Conservation (phyloP, 2,888 invertebrate genomes). For the Mythimna lalbum region DNA sequence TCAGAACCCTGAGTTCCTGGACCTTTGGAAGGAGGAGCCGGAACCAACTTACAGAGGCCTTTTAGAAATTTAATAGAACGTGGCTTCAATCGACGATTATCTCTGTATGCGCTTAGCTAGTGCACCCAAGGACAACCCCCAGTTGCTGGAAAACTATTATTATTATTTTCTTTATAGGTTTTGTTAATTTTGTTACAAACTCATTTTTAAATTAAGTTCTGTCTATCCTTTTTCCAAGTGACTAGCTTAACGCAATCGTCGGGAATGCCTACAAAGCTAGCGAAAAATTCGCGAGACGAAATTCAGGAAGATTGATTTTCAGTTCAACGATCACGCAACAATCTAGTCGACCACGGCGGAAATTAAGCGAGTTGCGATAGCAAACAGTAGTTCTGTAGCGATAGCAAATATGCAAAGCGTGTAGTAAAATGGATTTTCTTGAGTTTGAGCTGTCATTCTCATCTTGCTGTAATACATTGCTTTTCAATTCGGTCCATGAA, state of each 20-base stretch:
- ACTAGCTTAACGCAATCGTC: neutral
- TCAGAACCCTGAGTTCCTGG: too few relatives aligned
- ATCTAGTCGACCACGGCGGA: slow-evolving; percentile 34
- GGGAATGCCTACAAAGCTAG: neutral
- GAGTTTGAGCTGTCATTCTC: neutral
- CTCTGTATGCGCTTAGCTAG: too few relatives aligned
- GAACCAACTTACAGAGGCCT: too few relatives aligned
- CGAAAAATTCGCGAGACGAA: slow-evolving; percentile 20
- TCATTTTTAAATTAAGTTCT: neutral
- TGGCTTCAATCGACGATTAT: too few relatives aligned
- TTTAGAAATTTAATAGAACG: too few relatives aligned
- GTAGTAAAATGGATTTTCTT: slow-evolving; percentile 7
- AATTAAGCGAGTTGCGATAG: slow-evolving; percentile 40
- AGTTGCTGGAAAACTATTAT: too few relatives aligned
- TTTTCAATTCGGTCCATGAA: too few relatives aligned
- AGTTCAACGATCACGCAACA: slow-evolving; percentile 31
- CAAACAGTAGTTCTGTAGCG: slow-evolving; percentile 28
- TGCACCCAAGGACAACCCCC: too few relatives aligned
- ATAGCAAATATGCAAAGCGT: slow-evolving; percentile 13
- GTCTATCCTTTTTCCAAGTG: neutral
- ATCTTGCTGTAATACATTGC: neutral
- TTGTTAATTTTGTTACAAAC: neutral
- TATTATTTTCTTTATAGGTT: neutral
- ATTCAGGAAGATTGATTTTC: slow-evolving; percentile 29
- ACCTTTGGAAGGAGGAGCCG: too few relatives aligned